phyloP scores from a whole-genome alignment of 2,797 vertebrate species.

The Setipinna tenuifilis region DNA sequence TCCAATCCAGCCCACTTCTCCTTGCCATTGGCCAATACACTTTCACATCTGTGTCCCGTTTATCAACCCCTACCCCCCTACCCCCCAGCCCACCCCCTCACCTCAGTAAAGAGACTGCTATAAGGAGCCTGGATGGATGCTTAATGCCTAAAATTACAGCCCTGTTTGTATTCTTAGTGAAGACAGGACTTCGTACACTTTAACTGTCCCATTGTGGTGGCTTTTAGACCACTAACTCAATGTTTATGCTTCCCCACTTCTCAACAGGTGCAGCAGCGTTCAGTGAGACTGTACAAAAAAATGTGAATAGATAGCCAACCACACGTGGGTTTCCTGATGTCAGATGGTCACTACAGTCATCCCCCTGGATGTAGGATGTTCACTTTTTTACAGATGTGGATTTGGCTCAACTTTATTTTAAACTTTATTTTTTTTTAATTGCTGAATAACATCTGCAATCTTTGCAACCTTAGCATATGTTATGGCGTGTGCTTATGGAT shows the following conservation, averaged over 20 bases:
- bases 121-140: slow-evolving; percentile 50
- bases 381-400: neutral
- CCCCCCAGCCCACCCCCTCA: slow-evolving; percentile 40
- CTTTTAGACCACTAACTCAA: neutral
- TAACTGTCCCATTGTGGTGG: neutral
- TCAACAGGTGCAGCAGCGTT: neutral
- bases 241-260: neutral
- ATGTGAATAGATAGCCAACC: neutral
- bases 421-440: neutral
- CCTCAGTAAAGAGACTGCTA: slow-evolving; percentile 53
- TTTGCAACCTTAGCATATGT: slow-evolving; percentile 1
- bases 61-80: slow-evolving; percentile 60
- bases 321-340: neutral
- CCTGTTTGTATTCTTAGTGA: neutral
- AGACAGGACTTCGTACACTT: neutral
- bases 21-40: slow-evolving; percentile 75
- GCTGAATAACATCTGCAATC: slow-evolving; percentile 33
- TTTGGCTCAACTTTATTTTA: neutral
- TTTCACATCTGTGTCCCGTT: slow-evolving; percentile 74
- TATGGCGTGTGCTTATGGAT: neutral
- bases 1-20: slow-evolving; percentile 78
- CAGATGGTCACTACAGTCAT: neutral
- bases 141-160: slow-evolving; percentile 6
- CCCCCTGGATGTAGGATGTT: neutral
- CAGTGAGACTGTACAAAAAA: neutral